Percentiles rank a stretch among this genome's conserved stretches.
Evolutionary conservation across 2,113 vertebrate genomes (phyloP).

Genomic region (Corythaeola cristata): DNA sequence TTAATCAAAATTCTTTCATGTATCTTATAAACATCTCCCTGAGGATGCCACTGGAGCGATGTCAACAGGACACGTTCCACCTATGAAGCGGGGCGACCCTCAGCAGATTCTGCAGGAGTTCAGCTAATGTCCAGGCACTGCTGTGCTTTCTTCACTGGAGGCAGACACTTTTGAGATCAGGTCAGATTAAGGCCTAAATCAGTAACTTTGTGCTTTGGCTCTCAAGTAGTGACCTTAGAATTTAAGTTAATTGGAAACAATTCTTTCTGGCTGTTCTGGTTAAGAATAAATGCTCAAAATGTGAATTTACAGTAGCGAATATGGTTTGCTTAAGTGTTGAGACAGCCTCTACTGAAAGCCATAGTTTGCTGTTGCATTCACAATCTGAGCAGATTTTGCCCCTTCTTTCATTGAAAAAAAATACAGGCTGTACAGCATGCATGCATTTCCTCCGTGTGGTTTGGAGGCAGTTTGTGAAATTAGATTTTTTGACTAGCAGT

Average conservation of each 20-base stretch:
- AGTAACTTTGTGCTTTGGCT: background rate
- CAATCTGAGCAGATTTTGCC: background rate
- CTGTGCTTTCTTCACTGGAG: background rate
- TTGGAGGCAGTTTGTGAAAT: background rate
- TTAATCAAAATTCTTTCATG: background rate
- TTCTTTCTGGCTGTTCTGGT: background rate
- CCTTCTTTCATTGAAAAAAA: background rate
- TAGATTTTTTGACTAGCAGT: background rate
- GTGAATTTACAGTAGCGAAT: background rate
- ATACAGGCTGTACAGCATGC: background rate
- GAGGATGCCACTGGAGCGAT: background rate
- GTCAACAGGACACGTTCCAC: background rate
- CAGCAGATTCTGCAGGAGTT: background rate
- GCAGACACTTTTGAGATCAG: background rate
- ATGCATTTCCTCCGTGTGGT: background rate
- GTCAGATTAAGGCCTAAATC: background rate
- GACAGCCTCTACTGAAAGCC: background rate
- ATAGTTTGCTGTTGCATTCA: background rate
- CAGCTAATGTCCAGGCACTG: background rate
- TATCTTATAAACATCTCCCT: background rate
- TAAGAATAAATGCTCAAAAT: slow-evolving; percentile 11
- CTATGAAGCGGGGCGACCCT: background rate
- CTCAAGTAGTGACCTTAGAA: background rate
- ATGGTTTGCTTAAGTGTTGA: background rate
- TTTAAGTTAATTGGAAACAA: background rate